Base-by-base conservation (phyloP, 2,888 invertebrate genomes). In the Zaprionus lineosus region DNA sequence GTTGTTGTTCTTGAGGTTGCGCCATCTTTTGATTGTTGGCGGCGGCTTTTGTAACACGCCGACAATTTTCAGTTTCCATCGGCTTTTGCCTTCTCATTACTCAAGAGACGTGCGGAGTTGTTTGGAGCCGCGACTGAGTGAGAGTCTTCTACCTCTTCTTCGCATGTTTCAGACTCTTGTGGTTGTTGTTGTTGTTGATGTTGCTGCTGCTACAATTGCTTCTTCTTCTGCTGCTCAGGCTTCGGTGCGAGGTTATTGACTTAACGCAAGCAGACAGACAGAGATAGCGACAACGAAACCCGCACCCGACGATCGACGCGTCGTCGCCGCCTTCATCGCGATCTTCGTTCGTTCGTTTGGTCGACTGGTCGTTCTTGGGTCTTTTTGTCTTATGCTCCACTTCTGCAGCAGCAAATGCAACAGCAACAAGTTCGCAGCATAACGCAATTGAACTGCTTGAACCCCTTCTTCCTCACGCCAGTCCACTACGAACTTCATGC, bases 1-100 rank as follows among this genome's bases (percentile, higher is more conserved):
- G 52, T 44, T 40, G 55, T 36, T 44, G 52, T 9, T 39, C 18
- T 33, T 37, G 55, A 31, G 36, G 26, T 18, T 51, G 50, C 50
- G 41, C 18, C 57, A 37, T 62, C 62, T 61, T 64, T 64, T 77
- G 67, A 69, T 61, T 70, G 71, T 74, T 74, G 74, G 61, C 72
- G 71, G 72, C 75, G n/a, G n/a, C n/a, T 66, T 68, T 73, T 61
- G 53, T 58, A 69, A 58, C 69, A 59, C 69, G 63, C 69, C 74
- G 62, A 71, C 60, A 74, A 67, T 74, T 77, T 78, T 63, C 55
- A 78, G 75, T 78, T 76, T 69, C 72, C 61, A 60, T 71, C 77
- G 63, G 68, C 48, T 67, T 66, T 67, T 66, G 41, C 74, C 63
- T 47, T 40, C 61, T 61, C 69, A 72, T 66, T 76, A 79, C 75